These are phyloP conservation scores for Daubentonia madagascariensis DNA, from an alignment of 2,113 vertebrate genomes.

Conservation along the genomic window DNA sequence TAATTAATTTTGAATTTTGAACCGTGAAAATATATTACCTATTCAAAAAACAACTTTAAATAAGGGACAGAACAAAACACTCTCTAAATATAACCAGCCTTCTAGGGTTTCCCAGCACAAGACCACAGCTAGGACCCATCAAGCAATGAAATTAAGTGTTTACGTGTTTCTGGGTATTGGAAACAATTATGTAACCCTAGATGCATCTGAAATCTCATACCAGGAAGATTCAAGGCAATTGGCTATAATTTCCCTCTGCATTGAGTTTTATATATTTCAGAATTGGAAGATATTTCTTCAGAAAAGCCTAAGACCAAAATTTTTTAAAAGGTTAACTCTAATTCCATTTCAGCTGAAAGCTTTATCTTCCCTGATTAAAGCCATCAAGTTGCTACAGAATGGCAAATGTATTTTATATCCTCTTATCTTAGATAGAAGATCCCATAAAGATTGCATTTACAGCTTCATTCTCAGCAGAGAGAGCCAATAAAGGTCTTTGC, in stretches of 20 bases:
- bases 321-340: conserved; percentile 38
- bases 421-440: background rate
- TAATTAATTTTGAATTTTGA: background rate
- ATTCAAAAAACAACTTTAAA: background rate
- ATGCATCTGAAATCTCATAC: conserved; percentile 16
- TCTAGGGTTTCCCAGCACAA: background rate
- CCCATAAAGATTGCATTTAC: rapidly evolving
- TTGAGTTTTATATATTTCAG: background rate
- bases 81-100: background rate
- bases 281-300: conserved; percentile 12
- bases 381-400: background rate
- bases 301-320: background rate
- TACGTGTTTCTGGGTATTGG: conserved; percentile 28
- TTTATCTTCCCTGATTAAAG: background rate
- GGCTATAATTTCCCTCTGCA: background rate
- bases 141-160: conserved; percentile 29
- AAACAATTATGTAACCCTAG: conserved; percentile 53
- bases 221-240: conserved; percentile 21
- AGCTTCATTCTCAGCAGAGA: background rate
- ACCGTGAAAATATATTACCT: background rate
- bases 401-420: background rate
- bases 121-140: background rate
- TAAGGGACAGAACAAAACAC: background rate
- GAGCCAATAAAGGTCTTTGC: background rate
- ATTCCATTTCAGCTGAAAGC: background rate